A percentile compares a stretch with the other conserved stretches of the same genome.
Evolutionary conservation across 1,140 invertebrate species (phyloP).

Genomic region (Zaprionus taronus): DNA sequence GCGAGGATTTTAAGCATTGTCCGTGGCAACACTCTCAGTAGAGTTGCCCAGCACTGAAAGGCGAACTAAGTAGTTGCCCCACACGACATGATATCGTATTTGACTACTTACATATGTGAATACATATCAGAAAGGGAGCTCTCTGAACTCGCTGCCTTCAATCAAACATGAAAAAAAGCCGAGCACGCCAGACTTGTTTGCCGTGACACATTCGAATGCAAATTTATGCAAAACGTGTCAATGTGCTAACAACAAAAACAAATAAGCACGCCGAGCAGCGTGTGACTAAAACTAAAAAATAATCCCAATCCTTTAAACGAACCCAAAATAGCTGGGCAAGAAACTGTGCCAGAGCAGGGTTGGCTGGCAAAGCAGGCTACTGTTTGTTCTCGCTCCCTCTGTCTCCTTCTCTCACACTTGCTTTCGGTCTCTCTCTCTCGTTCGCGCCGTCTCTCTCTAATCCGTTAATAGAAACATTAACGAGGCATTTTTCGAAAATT

Average conservation of each 20-base stretch:
- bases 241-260: conserved; percentile 81
- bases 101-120: not conserved
- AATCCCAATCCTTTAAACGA: conserved; percentile 21
- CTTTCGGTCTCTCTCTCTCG: not conserved
- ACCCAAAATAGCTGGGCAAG: conserved; percentile 8
- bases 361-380: not conserved
- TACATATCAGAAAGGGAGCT: not conserved
- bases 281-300: conserved; percentile 54
- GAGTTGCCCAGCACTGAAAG: not conserved
- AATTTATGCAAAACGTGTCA: conserved; percentile 84
- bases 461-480: conserved; percentile 84
- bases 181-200: conserved; percentile 31
- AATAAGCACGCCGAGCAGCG: conserved; percentile 49
- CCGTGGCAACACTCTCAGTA: not conserved
- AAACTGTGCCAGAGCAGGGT: conserved; percentile 50
- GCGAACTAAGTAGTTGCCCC: conserved; percentile 15
- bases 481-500: conserved; percentile 80
- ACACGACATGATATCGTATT: conserved; percentile 29
- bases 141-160: conserved; percentile 38
- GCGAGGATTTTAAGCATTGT: conserved; percentile 8
- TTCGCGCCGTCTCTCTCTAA: conserved; percentile 69
- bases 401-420: conserved; percentile 48
- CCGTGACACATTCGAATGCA: conserved; percentile 73
- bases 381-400: conserved; percentile 9
- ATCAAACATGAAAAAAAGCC: conserved; percentile 27